phyloP scores from a whole-genome alignment of 2,888 invertebrate species.

The Gibbula magus region DNA sequence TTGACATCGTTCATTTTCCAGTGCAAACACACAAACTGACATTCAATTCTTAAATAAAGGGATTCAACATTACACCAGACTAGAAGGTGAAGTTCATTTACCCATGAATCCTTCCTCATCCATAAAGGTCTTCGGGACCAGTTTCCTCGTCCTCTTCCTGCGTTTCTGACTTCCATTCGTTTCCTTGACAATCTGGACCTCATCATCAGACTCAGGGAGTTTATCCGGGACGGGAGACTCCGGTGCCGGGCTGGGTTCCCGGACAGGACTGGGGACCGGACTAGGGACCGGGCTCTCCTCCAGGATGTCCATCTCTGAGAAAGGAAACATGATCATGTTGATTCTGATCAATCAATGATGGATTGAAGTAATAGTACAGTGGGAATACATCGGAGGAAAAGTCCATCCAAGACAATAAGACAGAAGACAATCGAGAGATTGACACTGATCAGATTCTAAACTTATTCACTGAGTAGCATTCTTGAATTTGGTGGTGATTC shows the following conservation, averaged over 20 bases:
- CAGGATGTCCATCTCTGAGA: slow-evolving; percentile 47
- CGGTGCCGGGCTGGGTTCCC: slow-evolving; percentile 41
- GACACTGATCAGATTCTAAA: no score
- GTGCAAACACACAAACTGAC: no score
- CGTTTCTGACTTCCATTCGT: slow-evolving; percentile 26
- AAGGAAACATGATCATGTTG: no score
- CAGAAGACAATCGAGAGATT: no score
- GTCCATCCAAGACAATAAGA: not conserved
- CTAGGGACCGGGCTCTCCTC: slow-evolving; percentile 52
- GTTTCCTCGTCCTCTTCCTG: slow-evolving; percentile 54
- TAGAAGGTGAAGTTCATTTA: slow-evolving; percentile 48
- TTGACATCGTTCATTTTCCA: no score
- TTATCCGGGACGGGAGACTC: slow-evolving; percentile 33
- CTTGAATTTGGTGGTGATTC: no score
- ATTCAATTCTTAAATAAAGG: no score
- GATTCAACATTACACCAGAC: not conserved
- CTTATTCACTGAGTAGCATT: no score
- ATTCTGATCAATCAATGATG: no score
- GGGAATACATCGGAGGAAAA: not conserved
- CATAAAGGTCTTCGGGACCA: slow-evolving; percentile 72
- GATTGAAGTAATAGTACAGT: no score
- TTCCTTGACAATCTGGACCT: not conserved
- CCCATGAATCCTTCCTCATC: slow-evolving; percentile 74
- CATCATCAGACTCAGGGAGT: not conserved
- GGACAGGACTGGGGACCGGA: slow-evolving; percentile 50